phyloP scores from a whole-genome alignment of 2,888 invertebrate genomes.

The Parascotia fuliginaria region DNA sequence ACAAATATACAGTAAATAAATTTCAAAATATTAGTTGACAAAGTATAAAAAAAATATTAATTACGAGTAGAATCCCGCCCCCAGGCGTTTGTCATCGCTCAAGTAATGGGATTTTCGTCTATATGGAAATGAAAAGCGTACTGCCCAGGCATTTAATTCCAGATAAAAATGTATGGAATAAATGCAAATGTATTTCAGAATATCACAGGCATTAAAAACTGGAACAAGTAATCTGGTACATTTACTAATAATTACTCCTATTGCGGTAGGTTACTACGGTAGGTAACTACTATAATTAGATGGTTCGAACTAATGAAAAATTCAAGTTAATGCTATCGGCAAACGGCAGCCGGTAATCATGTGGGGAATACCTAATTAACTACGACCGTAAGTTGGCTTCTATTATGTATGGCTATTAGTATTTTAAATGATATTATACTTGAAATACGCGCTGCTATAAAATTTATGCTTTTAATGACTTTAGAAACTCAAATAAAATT shows the following conservation, averaged over 20 bases:
- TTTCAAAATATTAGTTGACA: not conserved
- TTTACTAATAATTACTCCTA: not conserved
- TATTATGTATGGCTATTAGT: no score
- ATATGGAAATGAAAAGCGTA: constrained; percentile 32
- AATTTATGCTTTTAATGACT: no score
- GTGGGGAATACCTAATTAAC: constrained; percentile 39
- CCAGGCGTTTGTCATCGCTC: constrained; percentile 13
- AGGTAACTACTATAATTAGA: constrained; percentile 9
- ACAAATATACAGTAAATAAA: not conserved
- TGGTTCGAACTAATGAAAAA: constrained; percentile 22
- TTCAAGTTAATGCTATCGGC: constrained; percentile 39
- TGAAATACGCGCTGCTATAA: no score
- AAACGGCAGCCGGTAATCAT: constrained; percentile 33
- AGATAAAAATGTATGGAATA: constrained; percentile 11
- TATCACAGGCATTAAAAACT: not conserved
- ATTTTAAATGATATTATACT: no score
- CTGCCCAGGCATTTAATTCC: constrained; percentile 23
- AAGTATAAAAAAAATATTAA: constrained; percentile 3
- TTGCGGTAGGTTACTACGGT: not conserved
- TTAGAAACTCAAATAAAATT: no score
- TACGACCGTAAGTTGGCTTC: not conserved
- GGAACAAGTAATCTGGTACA: not conserved
- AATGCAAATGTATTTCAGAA: constrained; percentile 9
- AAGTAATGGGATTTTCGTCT: constrained; percentile 30
- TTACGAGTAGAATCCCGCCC: constrained; percentile 20